Conservation (phyloP, 92 coral and sea anemone genomes). For the Epizoanthus fatuus region DNA sequence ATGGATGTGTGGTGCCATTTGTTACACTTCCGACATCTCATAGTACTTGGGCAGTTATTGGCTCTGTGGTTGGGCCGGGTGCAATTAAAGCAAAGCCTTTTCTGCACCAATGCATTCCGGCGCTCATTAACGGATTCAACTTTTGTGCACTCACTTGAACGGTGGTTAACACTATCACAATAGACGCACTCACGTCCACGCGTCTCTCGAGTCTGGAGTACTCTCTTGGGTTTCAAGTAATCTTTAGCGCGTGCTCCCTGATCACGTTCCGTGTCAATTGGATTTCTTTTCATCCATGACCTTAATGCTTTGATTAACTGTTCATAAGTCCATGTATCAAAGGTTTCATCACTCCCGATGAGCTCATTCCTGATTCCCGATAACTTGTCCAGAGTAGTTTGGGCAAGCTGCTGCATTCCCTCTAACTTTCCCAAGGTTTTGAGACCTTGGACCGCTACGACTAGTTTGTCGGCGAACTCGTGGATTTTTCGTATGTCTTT, state of each 20-base stretch:
- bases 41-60: conserved; percentile 1
- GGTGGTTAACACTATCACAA: background rate
- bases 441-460: background rate
- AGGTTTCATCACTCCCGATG: background rate
- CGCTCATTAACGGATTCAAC: background rate
- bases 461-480: conserved; percentile 6
- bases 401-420: background rate
- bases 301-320: background rate
- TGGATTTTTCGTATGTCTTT: background rate
- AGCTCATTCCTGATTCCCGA: background rate
- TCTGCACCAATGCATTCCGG: background rate
- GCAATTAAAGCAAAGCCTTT: background rate
- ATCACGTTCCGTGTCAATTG: conserved; percentile 15
- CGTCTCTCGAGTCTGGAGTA: background rate
- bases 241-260: background rate
- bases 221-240: background rate
- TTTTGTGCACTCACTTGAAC: background rate
- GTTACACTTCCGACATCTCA: conserved; percentile 3
- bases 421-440: conserved; percentile 1
- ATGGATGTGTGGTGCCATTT: conserved; percentile 9
- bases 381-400: background rate
- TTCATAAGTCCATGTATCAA: background rate
- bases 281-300: conserved; percentile 2
- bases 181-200: background rate
- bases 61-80: conserved; percentile 3